These are phyloP conservation scores for Pardosa pseudoannulata DNA, from an alignment of 2,888 invertebrate species.

Conservation along the genomic window DNA sequence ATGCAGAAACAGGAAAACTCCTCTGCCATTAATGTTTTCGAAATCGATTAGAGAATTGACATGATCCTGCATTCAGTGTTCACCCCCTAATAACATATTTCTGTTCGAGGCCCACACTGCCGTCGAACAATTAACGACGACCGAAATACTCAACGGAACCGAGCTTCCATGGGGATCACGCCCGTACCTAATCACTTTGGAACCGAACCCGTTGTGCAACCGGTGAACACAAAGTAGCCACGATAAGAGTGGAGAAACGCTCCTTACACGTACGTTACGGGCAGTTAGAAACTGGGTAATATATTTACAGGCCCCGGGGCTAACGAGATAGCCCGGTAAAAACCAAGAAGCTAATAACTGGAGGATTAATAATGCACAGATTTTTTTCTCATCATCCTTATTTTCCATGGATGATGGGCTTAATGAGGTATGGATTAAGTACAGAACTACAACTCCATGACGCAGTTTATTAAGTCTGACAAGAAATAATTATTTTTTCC, in stretches of 20 bases:
- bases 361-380: not conserved
- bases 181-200: not conserved
- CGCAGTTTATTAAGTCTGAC: not conserved
- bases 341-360: not conserved
- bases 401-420: not conserved
- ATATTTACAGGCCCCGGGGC: not conserved
- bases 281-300: constrained; percentile 29
- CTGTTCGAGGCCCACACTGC: too few species aligned
- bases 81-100: too few species aligned
- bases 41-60: too few species aligned
- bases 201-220: not conserved
- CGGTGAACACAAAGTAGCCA: constrained; percentile 17
- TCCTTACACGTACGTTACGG: constrained; percentile 30
- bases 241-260: not conserved
- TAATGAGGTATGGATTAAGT: not conserved
- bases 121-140: too few species aligned
- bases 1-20: too few species aligned
- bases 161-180: not conserved
- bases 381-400: not conserved
- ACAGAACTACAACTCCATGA: not conserved
- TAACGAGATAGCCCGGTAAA: not conserved
- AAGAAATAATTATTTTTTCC: too few species aligned
- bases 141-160: not conserved
- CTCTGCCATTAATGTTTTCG: too few species aligned
- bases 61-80: too few species aligned